Percentiles rank a stretch among this genome's conserved stretches.
Conservation (phyloP, 2,888 invertebrate species). For the Pristionchus mayeri region DNA sequence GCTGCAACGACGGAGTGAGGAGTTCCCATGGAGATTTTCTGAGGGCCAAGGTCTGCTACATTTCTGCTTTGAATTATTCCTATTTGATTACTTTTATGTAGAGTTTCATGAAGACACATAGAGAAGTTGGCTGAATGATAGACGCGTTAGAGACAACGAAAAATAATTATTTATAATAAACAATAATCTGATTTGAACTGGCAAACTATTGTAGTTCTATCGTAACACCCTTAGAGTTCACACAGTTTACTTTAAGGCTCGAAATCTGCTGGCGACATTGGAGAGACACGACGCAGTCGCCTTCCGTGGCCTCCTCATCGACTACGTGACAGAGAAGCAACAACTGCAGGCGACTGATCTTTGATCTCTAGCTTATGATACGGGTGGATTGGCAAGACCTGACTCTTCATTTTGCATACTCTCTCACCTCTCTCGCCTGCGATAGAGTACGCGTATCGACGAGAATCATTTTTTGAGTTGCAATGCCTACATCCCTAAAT, state of each 20-base stretch:
- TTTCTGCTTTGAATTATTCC: background rate
- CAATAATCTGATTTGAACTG: too few relatives aligned
- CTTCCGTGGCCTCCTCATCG: conserved; percentile 83
- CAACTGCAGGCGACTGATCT: conserved; percentile 82
- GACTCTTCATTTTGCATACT: too few relatives aligned
- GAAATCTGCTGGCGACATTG: conserved; percentile 58
- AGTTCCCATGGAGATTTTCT: conserved; percentile 90
- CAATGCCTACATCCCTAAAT: too few relatives aligned
- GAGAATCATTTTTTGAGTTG: too few relatives aligned
- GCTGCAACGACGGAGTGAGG: conserved; percentile 88
- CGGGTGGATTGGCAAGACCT: too few relatives aligned
- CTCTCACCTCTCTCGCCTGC: too few relatives aligned
- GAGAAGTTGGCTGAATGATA: too few relatives aligned
- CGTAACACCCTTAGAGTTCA: background rate
- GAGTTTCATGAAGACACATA: too few relatives aligned
- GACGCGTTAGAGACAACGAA: too few relatives aligned
- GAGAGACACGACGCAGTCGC: conserved; percentile 58
- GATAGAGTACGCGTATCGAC: too few relatives aligned
- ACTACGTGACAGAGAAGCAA: conserved; percentile 83
- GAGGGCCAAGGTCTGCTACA: conserved; percentile 79
- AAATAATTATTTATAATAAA: too few relatives aligned
- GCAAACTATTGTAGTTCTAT: background rate
- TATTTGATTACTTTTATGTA: background rate
- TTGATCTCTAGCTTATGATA: too few relatives aligned
- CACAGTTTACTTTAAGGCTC: conserved; percentile 1